Evolutionary conservation across 2,888 invertebrate genomes (phyloP).

Genomic region (Camponotus fellah): DNA sequence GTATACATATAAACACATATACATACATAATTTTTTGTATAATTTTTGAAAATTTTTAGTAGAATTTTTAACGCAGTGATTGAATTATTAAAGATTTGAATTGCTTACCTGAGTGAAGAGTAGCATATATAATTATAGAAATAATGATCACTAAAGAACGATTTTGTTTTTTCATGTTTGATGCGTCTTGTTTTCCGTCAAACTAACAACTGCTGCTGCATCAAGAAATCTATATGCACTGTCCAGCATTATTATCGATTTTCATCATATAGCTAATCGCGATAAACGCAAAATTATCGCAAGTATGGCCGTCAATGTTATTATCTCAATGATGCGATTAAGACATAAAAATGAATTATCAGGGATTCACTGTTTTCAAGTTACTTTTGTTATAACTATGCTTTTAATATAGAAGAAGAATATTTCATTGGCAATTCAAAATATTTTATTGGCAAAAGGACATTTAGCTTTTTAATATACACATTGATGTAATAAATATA

Average conservation of each 20-base stretch:
- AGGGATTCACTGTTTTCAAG: conserved; percentile 14
- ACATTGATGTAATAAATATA: neutral
- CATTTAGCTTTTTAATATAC: neutral
- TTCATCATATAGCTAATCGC: neutral
- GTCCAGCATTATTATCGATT: conserved; percentile 59
- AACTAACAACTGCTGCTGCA: conserved; percentile 50
- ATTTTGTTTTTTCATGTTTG: conserved; percentile 6
- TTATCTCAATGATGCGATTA: conserved; percentile 62
- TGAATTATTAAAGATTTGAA: neutral
- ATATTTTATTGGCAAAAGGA: neutral
- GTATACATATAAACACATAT: neutral
- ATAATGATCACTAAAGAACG: neutral
- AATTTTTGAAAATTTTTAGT: neutral
- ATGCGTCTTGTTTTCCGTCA: conserved; percentile 7
- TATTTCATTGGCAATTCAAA: neutral
- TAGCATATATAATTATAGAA: neutral
- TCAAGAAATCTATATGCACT: conserved; percentile 55
- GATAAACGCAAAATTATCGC: conserved; percentile 67
- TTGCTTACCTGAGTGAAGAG: conserved; percentile 27
- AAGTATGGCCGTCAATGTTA: conserved; percentile 64
- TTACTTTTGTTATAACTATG: neutral
- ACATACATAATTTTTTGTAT: neutral
- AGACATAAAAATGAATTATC: conserved; percentile 59
- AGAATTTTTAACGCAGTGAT: neutral
- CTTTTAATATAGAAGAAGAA: neutral